Evolutionary conservation across 2,797 vertebrate genomes (phyloP).

Genomic region (Sebastolobus alascanus): DNA sequence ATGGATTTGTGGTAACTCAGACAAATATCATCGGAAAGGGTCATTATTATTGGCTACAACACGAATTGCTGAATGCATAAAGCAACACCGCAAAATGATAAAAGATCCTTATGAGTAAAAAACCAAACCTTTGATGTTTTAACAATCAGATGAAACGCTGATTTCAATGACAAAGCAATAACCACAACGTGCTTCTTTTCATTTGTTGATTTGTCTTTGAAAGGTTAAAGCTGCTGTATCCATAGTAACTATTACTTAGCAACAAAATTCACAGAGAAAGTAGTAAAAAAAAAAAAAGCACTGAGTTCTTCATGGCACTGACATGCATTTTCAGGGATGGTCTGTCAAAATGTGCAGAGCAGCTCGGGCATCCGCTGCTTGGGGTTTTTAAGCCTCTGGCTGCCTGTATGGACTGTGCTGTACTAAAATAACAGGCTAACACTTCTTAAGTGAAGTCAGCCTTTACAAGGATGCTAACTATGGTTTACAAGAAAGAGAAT

Average conservation of each 20-base stretch:
- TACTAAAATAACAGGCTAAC: slow-evolving; percentile 24
- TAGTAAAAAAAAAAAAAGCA: slow-evolving; percentile 19
- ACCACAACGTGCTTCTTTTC: slow-evolving; percentile 57
- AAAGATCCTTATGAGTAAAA: neutral
- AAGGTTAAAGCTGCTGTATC: slow-evolving; percentile 76
- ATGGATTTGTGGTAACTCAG: slow-evolving; percentile 6
- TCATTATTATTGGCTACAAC: neutral
- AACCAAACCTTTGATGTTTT: slow-evolving; percentile 23
- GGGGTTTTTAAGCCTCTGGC: neutral
- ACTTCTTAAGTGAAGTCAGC: neutral
- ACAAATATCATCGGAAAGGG: slow-evolving; percentile 20
- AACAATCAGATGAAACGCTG: slow-evolving; percentile 13
- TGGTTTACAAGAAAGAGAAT: slow-evolving; percentile 5
- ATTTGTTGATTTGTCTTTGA: slow-evolving; percentile 66
- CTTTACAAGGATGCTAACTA: slow-evolving; percentile 21
- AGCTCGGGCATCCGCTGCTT: neutral
- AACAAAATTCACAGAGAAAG: slow-evolving; percentile 78
- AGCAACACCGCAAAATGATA: slow-evolving; percentile 8
- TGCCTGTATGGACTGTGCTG: neutral
- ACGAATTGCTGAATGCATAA: slow-evolving; percentile 11
- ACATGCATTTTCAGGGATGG: slow-evolving; percentile 22
- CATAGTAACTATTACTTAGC: slow-evolving; percentile 87
- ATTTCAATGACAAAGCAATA: slow-evolving; percentile 45
- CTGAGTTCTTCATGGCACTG: slow-evolving; percentile 33
- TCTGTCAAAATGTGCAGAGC: slow-evolving; percentile 26